Evolutionary conservation across 2,113 vertebrate species (phyloP), one percentile per base, ranked within the genome.

Genomic region (Corvus hawaiiensis): DNA sequence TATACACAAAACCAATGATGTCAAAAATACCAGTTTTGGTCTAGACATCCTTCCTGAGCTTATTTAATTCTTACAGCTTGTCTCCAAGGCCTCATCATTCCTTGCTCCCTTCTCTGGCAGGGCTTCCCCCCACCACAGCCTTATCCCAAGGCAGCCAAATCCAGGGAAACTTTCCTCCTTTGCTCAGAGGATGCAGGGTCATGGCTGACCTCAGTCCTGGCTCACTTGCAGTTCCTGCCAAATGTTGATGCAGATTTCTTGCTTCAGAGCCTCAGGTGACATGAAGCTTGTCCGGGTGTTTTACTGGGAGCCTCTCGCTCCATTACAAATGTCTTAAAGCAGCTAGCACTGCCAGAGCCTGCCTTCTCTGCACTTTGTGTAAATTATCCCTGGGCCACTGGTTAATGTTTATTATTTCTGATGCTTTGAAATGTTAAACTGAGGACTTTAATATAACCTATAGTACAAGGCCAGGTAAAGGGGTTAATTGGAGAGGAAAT

Each of bases 171-270:
- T 66, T 82, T 54, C 27, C 30, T 82, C 35, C 41, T 11, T 5
- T 9, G 30, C 61, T 63, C 17, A 20, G 35, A 63, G 62, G 33
- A 39, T 0, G 0, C 5, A 2, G 37, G 48, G 52, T 61, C 3
- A 1, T 6, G 35, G n/a, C 58, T n/a, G 67, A 10, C 28, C 41
- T n/a, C 3, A 0, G 0, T 33, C 2, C 7, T 66, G 55, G 69
- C 61, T 90, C 43, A 11, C 46, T n/a, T 7, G 9, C 24, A 76
- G 1, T 61, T 82, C 37, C 54, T 93, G 88, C 69, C 89, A 75
- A 67, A 72, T 18, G 24, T 87, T 75, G n/a, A 82, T 75, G 84
- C 61, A 91, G 54, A 19, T 72, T 78, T 71, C 82, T 78, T 59
- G 48, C 43, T 93, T 55, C 43, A 75, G 35, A 89, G 48, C 64